phyloP scores from a whole-genome alignment of 1,140 invertebrate species.

The Pseudobourletiella spinata region DNA sequence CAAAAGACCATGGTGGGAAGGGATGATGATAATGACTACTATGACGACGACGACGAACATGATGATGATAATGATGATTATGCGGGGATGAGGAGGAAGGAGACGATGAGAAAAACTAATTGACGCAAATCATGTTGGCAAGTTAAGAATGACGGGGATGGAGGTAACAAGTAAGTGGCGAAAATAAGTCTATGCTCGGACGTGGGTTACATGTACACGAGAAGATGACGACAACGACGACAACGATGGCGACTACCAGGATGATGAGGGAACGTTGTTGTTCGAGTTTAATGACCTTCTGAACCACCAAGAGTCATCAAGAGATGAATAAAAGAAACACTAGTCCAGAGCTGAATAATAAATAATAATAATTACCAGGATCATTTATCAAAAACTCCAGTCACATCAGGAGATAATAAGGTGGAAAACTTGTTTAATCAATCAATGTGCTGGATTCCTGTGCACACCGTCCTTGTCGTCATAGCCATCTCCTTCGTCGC shows the following conservation, averaged over 20 bases:
- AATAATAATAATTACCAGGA: conserved; percentile 21
- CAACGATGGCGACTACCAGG: too few species aligned
- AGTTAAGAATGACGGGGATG: too few species aligned
- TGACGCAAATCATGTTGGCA: conserved; percentile 9
- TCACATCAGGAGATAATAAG: conserved; percentile 15
- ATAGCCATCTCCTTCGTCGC: background rate
- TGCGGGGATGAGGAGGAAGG: background rate
- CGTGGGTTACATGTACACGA: too few species aligned
- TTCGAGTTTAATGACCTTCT: conserved; percentile 13
- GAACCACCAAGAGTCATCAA: background rate
- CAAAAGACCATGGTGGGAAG: too few species aligned
- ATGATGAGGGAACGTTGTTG: background rate
- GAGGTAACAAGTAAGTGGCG: too few species aligned
- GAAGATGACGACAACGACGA: too few species aligned
- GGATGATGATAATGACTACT: too few species aligned
- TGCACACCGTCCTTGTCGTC: too few species aligned
- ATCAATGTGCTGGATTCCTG: conserved; percentile 12
- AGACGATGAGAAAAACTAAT: conserved; percentile 15
- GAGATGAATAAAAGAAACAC: background rate
- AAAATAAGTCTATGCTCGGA: too few species aligned
- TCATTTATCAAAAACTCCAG: conserved; percentile 21
- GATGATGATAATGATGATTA: too few species aligned
- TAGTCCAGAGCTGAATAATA: conserved; percentile 6
- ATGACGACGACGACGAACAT: too few species aligned
- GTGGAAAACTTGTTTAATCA: conserved; percentile 19